Evolutionary conservation across 2,113 vertebrate species (phyloP), one percentile per base, ranked within the genome.

Genomic region (Canis aureus): DNA sequence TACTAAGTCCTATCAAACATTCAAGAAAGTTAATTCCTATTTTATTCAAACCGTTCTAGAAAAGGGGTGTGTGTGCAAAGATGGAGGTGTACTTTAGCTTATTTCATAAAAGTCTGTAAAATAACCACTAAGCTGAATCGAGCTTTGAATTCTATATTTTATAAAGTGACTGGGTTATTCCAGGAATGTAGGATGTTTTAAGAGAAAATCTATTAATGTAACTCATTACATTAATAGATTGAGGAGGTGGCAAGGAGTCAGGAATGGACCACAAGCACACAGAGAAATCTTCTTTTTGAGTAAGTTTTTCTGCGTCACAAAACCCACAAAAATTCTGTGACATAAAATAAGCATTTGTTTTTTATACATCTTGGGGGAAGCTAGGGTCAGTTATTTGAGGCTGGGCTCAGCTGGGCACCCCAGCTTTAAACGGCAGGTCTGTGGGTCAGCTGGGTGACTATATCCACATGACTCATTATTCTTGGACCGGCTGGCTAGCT

Each of bases 31-130:
- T 94, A 82, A 82, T 95, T 91, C 71, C 15, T 78, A 89, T 91
- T 91, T 91, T 78, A 89, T n/a, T 92, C 38, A 93, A 96, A 80
- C n/a, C 62, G 13, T 92, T 92, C 91, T 80, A 91, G 82, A 89
- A 93, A 95, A 78, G 1, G 5, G 4, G 29, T 9, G 3, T n/a
- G 10, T 11, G 13, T 0, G 23, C 2, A 5, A 59, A 92, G 29
- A 87, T 79, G 59, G 43, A 69, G 87, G 32, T 57, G 76, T 7
- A 27, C 1, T 79, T 95, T n/a, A 80, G 19, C 19, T 82, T 91
- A 91, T 76, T 96, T 89, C 23, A 78, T 89, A 93, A 71, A 91
- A 97, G 57, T 92, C 83, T 64, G 51, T 94, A 84, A n/a, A 80
- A 96, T 67, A 27, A 27, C 60, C 23, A 82, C 43, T 64, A 80